These are phyloP conservation scores for Bufo bufo DNA, from an alignment of 2,113 vertebrate genomes.

Conservation along the genomic window DNA sequence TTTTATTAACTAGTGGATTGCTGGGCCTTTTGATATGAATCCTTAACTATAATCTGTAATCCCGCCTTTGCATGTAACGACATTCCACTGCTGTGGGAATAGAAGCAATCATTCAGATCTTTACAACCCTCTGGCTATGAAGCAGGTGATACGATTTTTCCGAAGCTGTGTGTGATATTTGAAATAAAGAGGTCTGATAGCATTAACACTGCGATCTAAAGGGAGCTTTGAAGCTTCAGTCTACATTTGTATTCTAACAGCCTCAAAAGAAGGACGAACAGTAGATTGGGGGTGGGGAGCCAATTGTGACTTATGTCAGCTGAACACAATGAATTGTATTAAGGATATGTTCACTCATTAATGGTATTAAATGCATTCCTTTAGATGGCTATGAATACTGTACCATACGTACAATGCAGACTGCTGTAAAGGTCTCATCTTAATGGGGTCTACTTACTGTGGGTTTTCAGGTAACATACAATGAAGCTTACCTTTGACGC, in stretches of 20 bases:
- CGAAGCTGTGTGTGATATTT: slow-evolving; percentile 9
- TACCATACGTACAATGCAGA: not conserved
- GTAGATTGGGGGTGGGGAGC: not conserved
- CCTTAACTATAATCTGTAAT: no score
- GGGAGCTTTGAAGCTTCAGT: slow-evolving; percentile 3
- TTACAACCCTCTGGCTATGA: slow-evolving; percentile 27
- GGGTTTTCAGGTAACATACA: not conserved
- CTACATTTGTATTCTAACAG: not conserved
- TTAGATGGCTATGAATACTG: not conserved
- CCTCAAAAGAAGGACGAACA: not conserved
- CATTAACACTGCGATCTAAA: slow-evolving; percentile 15
- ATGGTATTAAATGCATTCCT: not conserved
- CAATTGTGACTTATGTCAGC: not conserved
- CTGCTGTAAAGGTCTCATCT: not conserved
- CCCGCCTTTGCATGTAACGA: not conserved
- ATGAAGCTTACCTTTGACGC: not conserved
- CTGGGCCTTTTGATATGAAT: not conserved
- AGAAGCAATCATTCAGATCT: slow-evolving; percentile 32
- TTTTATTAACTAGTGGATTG: not conserved
- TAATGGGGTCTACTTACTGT: not conserved
- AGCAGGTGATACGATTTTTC: slow-evolving; percentile 32
- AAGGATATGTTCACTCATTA: not conserved
- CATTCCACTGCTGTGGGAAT: not conserved
- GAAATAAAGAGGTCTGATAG: slow-evolving; percentile 26
- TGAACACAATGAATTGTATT: not conserved